phyloP scores from a whole-genome alignment of 2,888 invertebrate species.

The Hipparchia sbordonii region DNA sequence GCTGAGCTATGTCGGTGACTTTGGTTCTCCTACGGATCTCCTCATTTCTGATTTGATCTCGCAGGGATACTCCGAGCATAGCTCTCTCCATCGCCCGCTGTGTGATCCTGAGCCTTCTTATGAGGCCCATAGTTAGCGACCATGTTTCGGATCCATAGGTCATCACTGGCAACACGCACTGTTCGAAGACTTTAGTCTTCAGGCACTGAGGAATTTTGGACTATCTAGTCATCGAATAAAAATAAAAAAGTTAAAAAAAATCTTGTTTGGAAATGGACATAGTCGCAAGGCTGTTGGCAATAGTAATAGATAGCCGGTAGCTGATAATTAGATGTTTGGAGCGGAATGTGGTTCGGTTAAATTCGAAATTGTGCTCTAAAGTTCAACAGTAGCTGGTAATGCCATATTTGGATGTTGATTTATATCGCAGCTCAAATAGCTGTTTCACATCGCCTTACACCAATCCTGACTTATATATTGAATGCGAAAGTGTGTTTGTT shows the following conservation, averaged over 20 bases:
- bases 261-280: neutral
- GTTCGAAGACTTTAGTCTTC: too few species aligned
- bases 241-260: neutral
- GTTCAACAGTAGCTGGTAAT: constrained; percentile 37
- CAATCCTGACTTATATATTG: neutral
- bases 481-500: constrained; percentile 1
- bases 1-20: too few species aligned
- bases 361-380: constrained; percentile 33
- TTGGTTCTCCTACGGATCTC: too few species aligned
- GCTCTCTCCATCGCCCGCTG: too few species aligned
- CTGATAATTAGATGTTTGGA: constrained; percentile 36
- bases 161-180: too few species aligned
- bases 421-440: constrained; percentile 32
- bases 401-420: constrained; percentile 39
- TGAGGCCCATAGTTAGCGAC: too few species aligned
- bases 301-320: constrained; percentile 34
- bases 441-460: constrained; percentile 28
- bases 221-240: too few species aligned
- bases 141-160: too few species aligned
- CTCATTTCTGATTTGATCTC: too few species aligned
- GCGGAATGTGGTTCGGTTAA: constrained; percentile 34
- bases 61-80: too few species aligned
- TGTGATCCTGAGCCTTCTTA: too few species aligned
- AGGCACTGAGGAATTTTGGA: too few species aligned
- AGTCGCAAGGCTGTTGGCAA: constrained; percentile 7